Conservation (phyloP, 2,888 invertebrate genomes). For the Alentia gelatinosa region DNA sequence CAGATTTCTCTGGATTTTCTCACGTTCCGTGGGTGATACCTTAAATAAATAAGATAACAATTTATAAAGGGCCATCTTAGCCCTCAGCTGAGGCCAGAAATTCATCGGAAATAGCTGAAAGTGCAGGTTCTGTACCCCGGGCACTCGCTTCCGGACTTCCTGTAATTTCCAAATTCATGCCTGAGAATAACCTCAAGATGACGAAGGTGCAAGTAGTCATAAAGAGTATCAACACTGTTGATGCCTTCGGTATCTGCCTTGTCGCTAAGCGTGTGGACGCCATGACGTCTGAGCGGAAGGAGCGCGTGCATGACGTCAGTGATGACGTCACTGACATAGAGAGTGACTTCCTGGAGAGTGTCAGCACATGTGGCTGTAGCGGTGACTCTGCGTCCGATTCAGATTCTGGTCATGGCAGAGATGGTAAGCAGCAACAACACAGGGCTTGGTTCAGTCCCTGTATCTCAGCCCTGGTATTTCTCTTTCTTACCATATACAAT, state of each 20-base stretch:
- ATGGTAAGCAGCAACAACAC: not conserved
- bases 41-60: too few species aligned
- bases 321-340: conserved; percentile 11
- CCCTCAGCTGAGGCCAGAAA: too few species aligned
- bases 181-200: not conserved
- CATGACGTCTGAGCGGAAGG: not conserved
- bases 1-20: too few species aligned
- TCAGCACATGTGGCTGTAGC: not conserved
- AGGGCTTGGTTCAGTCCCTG: not conserved
- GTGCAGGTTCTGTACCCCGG: too few species aligned
- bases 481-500: too few species aligned
- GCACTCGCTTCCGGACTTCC: too few species aligned
- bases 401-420: conserved; percentile 19
- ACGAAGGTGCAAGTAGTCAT: not conserved
- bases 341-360: conserved; percentile 36
- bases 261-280: not conserved
- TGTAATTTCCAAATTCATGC: too few species aligned
- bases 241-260: conserved; percentile 15
- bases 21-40: too few species aligned
- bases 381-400: not conserved
- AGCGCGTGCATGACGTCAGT: not conserved
- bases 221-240: not conserved
- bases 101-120: too few species aligned
- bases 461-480: too few species aligned
- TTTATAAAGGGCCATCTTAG: too few species aligned